These are phyloP conservation scores for Potorous gilbertii DNA, from an alignment of 2,797 vertebrate species.

Conservation along the genomic window DNA sequence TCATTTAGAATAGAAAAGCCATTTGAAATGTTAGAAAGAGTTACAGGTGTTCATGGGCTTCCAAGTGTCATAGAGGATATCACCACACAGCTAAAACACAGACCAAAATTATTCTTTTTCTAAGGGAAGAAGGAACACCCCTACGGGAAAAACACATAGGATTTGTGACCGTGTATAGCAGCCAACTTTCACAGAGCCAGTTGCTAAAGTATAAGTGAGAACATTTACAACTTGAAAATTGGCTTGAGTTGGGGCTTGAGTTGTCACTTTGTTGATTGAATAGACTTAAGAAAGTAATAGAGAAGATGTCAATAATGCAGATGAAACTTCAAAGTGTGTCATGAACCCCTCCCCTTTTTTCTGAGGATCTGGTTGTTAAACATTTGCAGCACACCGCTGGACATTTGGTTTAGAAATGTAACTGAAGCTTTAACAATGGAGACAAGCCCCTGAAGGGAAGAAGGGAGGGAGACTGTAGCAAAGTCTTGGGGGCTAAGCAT, in stretches of 20 bases:
- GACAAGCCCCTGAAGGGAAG: neutral
- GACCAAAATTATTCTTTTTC: neutral
- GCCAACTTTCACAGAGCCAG: neutral
- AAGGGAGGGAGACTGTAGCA: neutral
- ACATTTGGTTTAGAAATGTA: neutral
- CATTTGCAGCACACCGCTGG: neutral
- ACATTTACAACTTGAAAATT: neutral
- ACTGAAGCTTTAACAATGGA: too few relatives aligned
- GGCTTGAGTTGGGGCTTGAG: neutral
- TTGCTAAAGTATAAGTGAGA: neutral
- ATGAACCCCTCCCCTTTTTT: neutral
- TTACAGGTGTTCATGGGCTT: neutral
- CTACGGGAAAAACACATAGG: neutral
- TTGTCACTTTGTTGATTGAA: neutral
- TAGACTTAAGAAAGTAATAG: neutral
- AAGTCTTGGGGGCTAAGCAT: neutral
- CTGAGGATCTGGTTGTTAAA: neutral
- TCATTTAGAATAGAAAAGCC: neutral
- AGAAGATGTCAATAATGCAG: neutral
- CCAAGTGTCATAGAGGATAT: too few relatives aligned
- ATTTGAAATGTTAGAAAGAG: neutral
- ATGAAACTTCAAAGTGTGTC: neutral
- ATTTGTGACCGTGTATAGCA: neutral
- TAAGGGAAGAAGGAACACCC: neutral
- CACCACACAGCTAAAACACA: neutral